Conservation (phyloP, 2,888 invertebrate species). For the Drosophila sordidula region DNA sequence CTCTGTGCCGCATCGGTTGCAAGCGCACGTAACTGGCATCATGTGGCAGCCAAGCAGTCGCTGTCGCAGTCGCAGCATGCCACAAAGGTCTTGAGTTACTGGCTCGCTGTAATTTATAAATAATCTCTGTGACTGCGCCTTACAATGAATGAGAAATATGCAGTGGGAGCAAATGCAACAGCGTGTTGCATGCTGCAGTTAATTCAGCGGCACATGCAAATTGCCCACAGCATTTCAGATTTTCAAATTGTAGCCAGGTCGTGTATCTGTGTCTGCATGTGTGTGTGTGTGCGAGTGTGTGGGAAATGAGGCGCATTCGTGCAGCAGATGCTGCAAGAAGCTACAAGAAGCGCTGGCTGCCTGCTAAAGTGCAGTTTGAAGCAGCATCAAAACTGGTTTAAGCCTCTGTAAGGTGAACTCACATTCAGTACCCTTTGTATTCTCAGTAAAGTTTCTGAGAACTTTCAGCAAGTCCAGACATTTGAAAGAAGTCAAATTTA, state of each 20-base stretch:
- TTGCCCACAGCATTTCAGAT: constrained; percentile 52
- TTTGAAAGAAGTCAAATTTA: background rate
- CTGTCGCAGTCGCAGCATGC: constrained; percentile 20
- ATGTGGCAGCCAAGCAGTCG: constrained; percentile 16
- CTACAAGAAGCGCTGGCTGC: background rate
- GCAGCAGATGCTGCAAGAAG: constrained; percentile 27
- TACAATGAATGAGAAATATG: constrained; percentile 47
- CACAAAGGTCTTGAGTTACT: constrained; percentile 44
- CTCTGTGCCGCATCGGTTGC: constrained; percentile 36
- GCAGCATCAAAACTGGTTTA: constrained; percentile 20
- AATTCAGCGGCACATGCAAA: constrained; percentile 58
- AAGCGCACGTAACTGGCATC: constrained; percentile 44
- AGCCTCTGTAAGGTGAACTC: background rate
- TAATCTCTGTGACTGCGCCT: constrained; percentile 25
- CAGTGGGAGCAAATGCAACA: constrained; percentile 32
- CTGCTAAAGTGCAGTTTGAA: constrained; percentile 1
- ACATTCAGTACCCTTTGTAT: no score
- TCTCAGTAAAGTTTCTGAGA: background rate
- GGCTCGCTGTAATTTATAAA: constrained; percentile 26
- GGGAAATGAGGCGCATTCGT: constrained; percentile 16
- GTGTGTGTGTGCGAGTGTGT: constrained; percentile 3
- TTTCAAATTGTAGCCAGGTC: constrained; percentile 42
- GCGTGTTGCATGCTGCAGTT: constrained; percentile 37
- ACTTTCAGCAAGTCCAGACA: background rate
- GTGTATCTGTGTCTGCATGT: constrained; percentile 15